phyloP scores from a whole-genome alignment of 2,888 invertebrate species.

The Micoletzkya japonica region DNA sequence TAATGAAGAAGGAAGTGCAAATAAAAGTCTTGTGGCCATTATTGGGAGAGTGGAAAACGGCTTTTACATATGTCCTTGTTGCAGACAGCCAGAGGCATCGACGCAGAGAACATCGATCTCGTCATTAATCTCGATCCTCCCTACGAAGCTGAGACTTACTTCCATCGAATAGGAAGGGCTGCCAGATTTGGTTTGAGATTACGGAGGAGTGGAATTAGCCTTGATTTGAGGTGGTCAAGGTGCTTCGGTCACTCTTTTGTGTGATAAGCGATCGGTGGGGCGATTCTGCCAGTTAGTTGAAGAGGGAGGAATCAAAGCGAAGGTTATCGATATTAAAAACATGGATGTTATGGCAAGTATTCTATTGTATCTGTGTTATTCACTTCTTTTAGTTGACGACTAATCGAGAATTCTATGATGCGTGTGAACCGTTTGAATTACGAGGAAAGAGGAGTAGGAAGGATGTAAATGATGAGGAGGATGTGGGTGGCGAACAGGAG shows the following conservation, averaged over 20 bases:
- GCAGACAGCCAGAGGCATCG: slow-evolving; percentile 84
- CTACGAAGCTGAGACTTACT: slow-evolving; percentile 78
- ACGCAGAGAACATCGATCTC: slow-evolving; percentile 87
- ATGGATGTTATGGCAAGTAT: not conserved
- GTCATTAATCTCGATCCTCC: slow-evolving; percentile 91
- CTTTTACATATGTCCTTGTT: not conserved
- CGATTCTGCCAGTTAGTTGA: not conserved
- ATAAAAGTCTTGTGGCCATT: too few species aligned
- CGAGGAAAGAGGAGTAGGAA: not conserved
- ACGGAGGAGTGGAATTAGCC: too few species aligned
- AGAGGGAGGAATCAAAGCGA: slow-evolving; percentile 13
- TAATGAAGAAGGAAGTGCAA: not conserved
- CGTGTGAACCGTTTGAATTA: not conserved
- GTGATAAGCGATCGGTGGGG: not conserved
- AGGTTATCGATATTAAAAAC: not conserved
- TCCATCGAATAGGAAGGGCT: slow-evolving; percentile 92
- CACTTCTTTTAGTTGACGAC: slow-evolving; percentile 6
- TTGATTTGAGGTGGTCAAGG: slow-evolving; percentile 43
- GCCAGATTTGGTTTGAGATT: slow-evolving; percentile 79
- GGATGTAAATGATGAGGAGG: not conserved
- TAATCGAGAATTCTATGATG: slow-evolving; percentile 12
- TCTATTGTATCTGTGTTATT: not conserved
- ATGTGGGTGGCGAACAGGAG: not conserved
- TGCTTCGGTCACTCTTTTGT: slow-evolving; percentile 45
- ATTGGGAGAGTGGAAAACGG: not conserved